Conservation (phyloP, 2,888 invertebrate species). For the Shargacucullia verbasci region DNA sequence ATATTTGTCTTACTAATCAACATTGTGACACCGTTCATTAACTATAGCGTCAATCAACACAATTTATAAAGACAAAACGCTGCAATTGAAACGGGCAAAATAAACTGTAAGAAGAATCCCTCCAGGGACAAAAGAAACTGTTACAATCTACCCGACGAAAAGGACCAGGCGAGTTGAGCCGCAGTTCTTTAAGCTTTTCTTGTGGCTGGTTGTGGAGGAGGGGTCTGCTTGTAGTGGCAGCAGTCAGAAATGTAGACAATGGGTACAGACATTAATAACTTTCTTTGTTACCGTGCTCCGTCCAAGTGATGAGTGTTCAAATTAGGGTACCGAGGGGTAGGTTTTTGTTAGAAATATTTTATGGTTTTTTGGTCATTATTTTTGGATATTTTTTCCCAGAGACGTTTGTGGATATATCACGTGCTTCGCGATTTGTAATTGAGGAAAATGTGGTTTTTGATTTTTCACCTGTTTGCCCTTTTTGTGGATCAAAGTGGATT, state of each 20-base stretch:
- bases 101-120: slow-evolving; percentile 73
- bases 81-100: slow-evolving; percentile 73
- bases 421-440: slow-evolving; percentile 26
- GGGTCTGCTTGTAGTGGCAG: slow-evolving; percentile 66
- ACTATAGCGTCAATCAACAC: slow-evolving; percentile 64
- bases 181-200: slow-evolving; percentile 48
- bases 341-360: slow-evolving; percentile 57
- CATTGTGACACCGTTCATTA: slow-evolving; percentile 42
- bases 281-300: slow-evolving; percentile 80
- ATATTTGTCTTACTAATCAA: slow-evolving; percentile 39
- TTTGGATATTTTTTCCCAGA: slow-evolving; percentile 32
- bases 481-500: slow-evolving; percentile 25
- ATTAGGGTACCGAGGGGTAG: slow-evolving; percentile 56
- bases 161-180: slow-evolving; percentile 66
- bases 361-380: slow-evolving; percentile 52
- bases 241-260: slow-evolving; percentile 81
- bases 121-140: slow-evolving; percentile 78
- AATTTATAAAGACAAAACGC: slow-evolving; percentile 69
- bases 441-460: slow-evolving; percentile 22
- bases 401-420: slow-evolving; percentile 28
- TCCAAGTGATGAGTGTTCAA: slow-evolving; percentile 67
- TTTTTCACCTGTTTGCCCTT: slow-evolving; percentile 40
- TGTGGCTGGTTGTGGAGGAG: slow-evolving; percentile 50
- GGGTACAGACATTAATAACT: slow-evolving; percentile 85
- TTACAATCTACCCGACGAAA: slow-evolving; percentile 77